Conservation (phyloP, 2,888 invertebrate species). For the Tuta absoluta region DNA sequence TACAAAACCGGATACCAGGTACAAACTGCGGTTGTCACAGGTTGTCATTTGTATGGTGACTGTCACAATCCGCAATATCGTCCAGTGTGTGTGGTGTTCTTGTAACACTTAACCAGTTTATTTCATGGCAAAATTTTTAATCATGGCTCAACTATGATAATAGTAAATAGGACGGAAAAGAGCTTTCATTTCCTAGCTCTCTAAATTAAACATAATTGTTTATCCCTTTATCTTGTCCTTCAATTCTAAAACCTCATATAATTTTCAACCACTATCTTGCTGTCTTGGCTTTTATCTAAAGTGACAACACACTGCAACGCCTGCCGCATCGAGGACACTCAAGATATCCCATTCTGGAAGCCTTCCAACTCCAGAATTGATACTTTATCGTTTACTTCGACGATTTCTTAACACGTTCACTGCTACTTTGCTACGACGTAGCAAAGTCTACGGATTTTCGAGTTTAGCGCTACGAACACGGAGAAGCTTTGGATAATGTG, state of each 20-base stretch:
- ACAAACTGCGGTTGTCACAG: too few relatives aligned
- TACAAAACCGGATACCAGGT: too few relatives aligned
- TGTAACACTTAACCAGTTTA: too few relatives aligned
- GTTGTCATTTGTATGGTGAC: too few relatives aligned
- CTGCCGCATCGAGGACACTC: constrained; percentile 25
- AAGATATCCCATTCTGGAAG: constrained; percentile 36
- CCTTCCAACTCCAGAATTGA: constrained; percentile 41
- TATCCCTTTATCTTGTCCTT: neutral
- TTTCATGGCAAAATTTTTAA: too few relatives aligned
- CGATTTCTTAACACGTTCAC: constrained; percentile 12
- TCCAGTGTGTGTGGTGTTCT: too few relatives aligned
- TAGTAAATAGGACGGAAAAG: too few relatives aligned
- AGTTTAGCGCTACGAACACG: neutral
- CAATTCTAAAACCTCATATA: neutral
- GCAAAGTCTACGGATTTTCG: neutral
- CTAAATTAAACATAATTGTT: too few relatives aligned
- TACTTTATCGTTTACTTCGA: constrained; percentile 31
- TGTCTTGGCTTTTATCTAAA: neutral
- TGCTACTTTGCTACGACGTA: neutral
- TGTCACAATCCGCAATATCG: too few relatives aligned
- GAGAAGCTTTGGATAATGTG: neutral
- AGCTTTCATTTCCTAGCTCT: too few relatives aligned
- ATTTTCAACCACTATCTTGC: neutral
- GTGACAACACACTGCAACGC: constrained; percentile 21
- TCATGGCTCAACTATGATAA: too few relatives aligned